These are phyloP conservation scores for Cheilosia pagana DNA, from an alignment of 2,888 invertebrate species.

Conservation along the genomic window DNA sequence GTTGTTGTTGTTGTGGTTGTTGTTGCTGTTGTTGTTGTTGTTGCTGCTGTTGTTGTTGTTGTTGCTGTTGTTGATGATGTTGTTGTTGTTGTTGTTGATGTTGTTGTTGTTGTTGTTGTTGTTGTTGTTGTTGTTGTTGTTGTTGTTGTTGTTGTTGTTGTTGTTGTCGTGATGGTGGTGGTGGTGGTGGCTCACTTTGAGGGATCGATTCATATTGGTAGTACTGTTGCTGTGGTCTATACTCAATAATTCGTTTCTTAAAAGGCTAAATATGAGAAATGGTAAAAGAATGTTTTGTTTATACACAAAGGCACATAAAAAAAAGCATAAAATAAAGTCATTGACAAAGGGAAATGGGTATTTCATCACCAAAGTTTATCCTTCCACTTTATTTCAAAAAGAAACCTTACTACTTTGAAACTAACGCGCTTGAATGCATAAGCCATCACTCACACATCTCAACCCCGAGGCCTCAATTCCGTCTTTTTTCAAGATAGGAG, in stretches of 20 bases:
- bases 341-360: no score
- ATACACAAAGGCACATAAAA: no score
- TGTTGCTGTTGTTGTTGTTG: not conserved
- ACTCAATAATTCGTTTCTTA: conserved; percentile 34
- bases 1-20: not conserved
- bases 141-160: not conserved
- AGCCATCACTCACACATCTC: no score
- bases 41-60: not conserved
- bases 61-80: not conserved
- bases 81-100: not conserved
- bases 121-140: not conserved
- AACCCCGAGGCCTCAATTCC: no score
- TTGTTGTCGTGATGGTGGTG: not conserved
- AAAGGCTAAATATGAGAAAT: conserved; percentile 24
- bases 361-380: no score
- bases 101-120: not conserved
- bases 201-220: not conserved
- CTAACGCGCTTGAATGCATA: no score
- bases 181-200: not conserved
- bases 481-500: no score
- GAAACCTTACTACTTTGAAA: no score
- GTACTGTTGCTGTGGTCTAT: not conserved
- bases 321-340: no score
- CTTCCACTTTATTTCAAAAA: no score
- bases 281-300: not conserved